These are phyloP conservation scores for Pseudococcus longispinus DNA, from an alignment of 2,888 invertebrate species.

Conservation along the genomic window DNA sequence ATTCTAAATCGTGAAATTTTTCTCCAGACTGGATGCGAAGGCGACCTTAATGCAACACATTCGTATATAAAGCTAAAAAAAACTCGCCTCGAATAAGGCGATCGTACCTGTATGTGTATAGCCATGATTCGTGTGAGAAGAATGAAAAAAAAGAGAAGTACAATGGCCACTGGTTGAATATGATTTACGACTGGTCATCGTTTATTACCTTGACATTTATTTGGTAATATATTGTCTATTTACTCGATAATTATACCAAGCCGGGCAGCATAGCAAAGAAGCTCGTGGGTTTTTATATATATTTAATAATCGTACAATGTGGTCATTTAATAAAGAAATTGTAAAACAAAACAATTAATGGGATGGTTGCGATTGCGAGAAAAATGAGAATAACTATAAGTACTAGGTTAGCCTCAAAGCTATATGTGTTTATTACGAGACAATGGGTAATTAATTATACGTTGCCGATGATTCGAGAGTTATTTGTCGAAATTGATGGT, in stretches of 20 bases:
- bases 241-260: background rate
- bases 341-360: slow-evolving; percentile 17
- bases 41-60: background rate
- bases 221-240: slow-evolving; percentile 7
- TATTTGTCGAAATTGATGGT: background rate
- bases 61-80: background rate
- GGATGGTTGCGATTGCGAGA: background rate
- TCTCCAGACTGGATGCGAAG: background rate
- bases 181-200: background rate
- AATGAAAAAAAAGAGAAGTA: background rate
- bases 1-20: slow-evolving; percentile 5
- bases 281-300: slow-evolving; percentile 21
- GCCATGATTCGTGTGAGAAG: background rate
- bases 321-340: background rate
- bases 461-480: background rate
- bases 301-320: background rate
- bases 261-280: background rate
- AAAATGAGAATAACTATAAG: background rate
- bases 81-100: background rate
- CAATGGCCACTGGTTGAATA: slow-evolving; percentile 16
- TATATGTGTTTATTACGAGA: background rate
- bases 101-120: background rate
- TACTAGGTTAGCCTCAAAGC: background rate
- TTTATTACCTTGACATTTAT: slow-evolving; percentile 15
- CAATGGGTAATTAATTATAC: slow-evolving; percentile 11